Evolutionary conservation across 2,888 invertebrate genomes (phyloP).

Genomic region (Yponomeuta cagnagella): DNA sequence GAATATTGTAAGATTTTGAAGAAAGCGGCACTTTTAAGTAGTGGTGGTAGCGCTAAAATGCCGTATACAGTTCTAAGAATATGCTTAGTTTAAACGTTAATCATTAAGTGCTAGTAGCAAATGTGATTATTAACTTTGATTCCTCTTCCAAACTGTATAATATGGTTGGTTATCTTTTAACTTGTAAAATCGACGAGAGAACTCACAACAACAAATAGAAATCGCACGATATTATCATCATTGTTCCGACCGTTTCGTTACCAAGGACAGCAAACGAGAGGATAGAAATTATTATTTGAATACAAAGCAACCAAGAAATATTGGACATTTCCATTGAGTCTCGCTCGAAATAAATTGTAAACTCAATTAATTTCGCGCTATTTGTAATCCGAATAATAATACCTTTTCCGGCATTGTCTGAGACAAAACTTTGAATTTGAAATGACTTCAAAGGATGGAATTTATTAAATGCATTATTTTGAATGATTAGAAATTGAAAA

Average conservation of each 20-base stretch:
- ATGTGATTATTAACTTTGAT: too few relatives aligned
- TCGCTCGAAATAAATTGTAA: slow-evolving; percentile 46
- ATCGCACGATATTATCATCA: background rate
- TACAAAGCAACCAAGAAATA: slow-evolving; percentile 43
- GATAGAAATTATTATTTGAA: slow-evolving; percentile 40
- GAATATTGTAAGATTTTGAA: background rate
- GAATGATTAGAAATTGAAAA: too few relatives aligned
- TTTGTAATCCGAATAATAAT: slow-evolving; percentile 49
- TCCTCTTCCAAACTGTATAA: too few relatives aligned
- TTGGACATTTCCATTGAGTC: slow-evolving; percentile 36
- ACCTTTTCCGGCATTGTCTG: slow-evolving; percentile 44
- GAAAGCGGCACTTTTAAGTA: too few relatives aligned
- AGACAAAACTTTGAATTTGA: slow-evolving; percentile 26
- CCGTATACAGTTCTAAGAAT: too few relatives aligned
- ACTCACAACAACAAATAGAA: background rate
- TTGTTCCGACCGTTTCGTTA: slow-evolving; percentile 19
- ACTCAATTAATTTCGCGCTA: slow-evolving; percentile 49
- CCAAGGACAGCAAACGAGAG: background rate
- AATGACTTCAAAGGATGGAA: slow-evolving; percentile 35
- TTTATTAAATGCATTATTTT: too few relatives aligned
- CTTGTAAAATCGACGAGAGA: too few relatives aligned
- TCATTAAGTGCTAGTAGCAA: too few relatives aligned
- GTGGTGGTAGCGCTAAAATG: too few relatives aligned
- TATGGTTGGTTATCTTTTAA: too few relatives aligned
- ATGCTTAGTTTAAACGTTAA: too few relatives aligned